Conservation (phyloP, 2,888 invertebrate genomes). For the Chloromyia formosa region DNA sequence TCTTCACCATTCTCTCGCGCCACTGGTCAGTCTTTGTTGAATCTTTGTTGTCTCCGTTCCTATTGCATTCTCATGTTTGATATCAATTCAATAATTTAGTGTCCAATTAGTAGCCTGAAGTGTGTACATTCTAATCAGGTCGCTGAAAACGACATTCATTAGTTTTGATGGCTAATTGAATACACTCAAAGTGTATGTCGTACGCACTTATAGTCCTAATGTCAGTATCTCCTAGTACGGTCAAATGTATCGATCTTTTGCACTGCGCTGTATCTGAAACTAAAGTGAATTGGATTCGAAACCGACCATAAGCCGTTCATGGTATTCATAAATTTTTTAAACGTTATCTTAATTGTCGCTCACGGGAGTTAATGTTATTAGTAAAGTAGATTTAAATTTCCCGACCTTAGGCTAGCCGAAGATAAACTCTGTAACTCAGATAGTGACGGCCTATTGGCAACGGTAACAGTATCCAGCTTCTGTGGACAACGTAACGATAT, state of each 20-base stretch:
- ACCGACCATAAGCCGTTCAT: constrained; percentile 23
- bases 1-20: background rate
- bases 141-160: constrained; percentile 34
- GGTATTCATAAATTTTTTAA: constrained; percentile 36
- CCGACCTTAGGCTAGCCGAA: constrained; percentile 22
- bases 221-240: background rate
- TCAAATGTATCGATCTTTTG: constrained; percentile 33
- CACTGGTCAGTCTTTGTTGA: background rate
- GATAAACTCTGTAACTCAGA: constrained; percentile 19
- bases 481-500: background rate
- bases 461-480: no score
- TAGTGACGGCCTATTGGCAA: background rate
- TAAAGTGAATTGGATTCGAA: constrained; percentile 10
- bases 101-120: constrained; percentile 37
- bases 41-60: background rate
- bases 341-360: constrained; percentile 42
- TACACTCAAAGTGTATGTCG: constrained; percentile 33
- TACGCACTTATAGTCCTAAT: constrained; percentile 26
- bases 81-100: constrained; percentile 40
- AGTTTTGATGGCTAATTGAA: constrained; percentile 42
- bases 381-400: constrained; percentile 32
- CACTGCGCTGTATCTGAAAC: constrained; percentile 4
- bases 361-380: constrained; percentile 37
- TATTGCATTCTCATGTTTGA: constrained; percentile 36
- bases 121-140: constrained; percentile 43